Evolutionary conservation across 2,888 invertebrate genomes (phyloP), one percentile per base, ranked within the genome.

Genomic region (Apamea monoglypha): DNA sequence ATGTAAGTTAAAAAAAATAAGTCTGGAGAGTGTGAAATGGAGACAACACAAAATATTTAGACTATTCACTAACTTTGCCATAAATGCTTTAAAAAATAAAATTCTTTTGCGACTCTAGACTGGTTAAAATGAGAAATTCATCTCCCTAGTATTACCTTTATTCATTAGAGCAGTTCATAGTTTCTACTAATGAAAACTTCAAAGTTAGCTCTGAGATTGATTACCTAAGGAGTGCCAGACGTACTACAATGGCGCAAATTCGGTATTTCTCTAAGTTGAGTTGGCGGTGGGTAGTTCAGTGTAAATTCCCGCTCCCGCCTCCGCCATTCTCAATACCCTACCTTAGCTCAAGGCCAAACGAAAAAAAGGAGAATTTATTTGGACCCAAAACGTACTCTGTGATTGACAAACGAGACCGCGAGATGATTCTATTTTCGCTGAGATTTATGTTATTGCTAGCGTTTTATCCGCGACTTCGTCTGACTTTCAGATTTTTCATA

Each of bases 351-450:
- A 85, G 72, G 76, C 56, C 64, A 64, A 68, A 76, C 59, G n/a
- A 79, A 82, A 88, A 85, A 86, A 83, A 59, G 32, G 71, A 32
- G 82, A 87, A 86, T 88, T 85, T 87, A 89, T 84, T 82, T 81
- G 75, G 61, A 82, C 74, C 84, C 67, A 73, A 83, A 29, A 75
- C 40, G 69, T 67, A 63, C 76, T 61, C 59, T 74, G 78, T 87
- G 89, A 89, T 88, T 89, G 89, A 85, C 88, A 88, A 80, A 81
- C 59, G 72, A 36, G 32, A 78, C 80, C 63, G 77, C 36, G 61
- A 75, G 81, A 82, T 85, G 80, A 88, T 83, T 89, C 76, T 71
- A 82, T 89, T 81, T 72, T 76, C 56, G 32, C 74, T 76, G n/a
- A 72, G 78, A 87, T 83, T 85, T 63, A 68, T 82, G 36, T 75